Evolutionary conservation across 2,113 vertebrate genomes (phyloP).

Genomic region (Psittacus erithacus): DNA sequence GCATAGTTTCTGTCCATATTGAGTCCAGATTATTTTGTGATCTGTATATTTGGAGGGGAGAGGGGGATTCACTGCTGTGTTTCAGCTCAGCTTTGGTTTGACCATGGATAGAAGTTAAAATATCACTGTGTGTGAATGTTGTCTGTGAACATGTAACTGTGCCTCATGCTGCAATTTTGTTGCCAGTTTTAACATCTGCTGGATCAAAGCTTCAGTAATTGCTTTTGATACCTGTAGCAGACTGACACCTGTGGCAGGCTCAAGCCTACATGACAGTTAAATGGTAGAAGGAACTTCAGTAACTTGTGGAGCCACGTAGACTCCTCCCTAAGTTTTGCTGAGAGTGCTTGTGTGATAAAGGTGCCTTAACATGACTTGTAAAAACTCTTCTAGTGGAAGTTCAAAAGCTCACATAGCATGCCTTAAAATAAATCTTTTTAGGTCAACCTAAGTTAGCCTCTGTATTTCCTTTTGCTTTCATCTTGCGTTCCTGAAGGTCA

Average conservation of each 20-base stretch:
- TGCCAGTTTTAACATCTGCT: not conserved
- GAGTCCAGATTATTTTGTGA: not conserved
- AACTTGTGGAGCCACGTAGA: not conserved
- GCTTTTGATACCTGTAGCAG: not conserved
- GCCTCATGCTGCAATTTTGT: not conserved
- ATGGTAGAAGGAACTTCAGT: not conserved
- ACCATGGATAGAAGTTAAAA: not conserved
- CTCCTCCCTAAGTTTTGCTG: not conserved
- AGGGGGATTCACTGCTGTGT: not conserved
- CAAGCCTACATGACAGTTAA: not conserved
- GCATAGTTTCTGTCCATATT: not conserved
- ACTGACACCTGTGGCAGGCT: not conserved
- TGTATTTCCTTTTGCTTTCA: not conserved
- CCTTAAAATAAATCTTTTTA: conserved; percentile 12
- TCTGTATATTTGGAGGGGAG: fast-evolving
- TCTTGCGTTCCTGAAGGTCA: fast-evolving
- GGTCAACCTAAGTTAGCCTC: not conserved
- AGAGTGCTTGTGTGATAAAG: not conserved
- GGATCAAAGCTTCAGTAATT: not conserved
- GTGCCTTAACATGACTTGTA: not conserved
- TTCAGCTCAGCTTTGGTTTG: not conserved
- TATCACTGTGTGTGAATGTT: not conserved
- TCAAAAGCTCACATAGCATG: not conserved
- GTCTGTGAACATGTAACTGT: not conserved
- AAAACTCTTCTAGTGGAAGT: not conserved